Evolutionary conservation across 2,888 invertebrate species (phyloP).

Genomic region (Meghimatium bilineatum): DNA sequence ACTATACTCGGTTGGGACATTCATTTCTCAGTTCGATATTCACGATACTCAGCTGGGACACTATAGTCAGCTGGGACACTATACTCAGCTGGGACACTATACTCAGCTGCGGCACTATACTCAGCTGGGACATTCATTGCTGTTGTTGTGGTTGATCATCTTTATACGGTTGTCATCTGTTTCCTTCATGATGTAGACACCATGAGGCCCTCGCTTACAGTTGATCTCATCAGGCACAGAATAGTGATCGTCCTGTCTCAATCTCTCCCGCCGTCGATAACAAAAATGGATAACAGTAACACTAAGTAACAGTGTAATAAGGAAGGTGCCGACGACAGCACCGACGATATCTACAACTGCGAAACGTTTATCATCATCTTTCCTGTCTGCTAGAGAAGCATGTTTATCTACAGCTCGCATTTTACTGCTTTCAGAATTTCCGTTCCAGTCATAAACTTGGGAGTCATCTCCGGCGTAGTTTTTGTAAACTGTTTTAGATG

Average conservation of each 20-base stretch:
- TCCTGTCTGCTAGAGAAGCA: not conserved
- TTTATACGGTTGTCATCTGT: slow-evolving; percentile 58
- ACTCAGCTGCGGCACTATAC: too few species aligned
- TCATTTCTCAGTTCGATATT: not conserved
- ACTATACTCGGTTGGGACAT: too few species aligned
- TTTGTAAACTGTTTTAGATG: slow-evolving; percentile 33
- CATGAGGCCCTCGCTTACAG: slow-evolving; percentile 36
- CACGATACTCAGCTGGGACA: slow-evolving; percentile 32
- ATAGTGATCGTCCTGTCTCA: slow-evolving; percentile 53
- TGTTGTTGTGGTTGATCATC: slow-evolving; percentile 55
- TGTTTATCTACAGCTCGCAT: slow-evolving; percentile 25
- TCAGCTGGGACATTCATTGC: slow-evolving; percentile 43
- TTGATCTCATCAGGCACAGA: slow-evolving; percentile 52
- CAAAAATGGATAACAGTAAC: slow-evolving; percentile 69
- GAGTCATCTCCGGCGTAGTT: slow-evolving; percentile 47
- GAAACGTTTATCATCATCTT: slow-evolving; percentile 55
- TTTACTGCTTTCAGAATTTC: slow-evolving; percentile 52
- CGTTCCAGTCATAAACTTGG: slow-evolving; percentile 50
- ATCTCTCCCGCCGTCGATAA: slow-evolving; percentile 54
- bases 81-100: slow-evolving; percentile 33
- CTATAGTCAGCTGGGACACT: not conserved
- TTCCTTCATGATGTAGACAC: slow-evolving; percentile 58
- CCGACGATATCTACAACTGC: slow-evolving; percentile 73
- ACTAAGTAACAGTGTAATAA: slow-evolving; percentile 73
- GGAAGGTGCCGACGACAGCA: slow-evolving; percentile 75